Percentiles rank a stretch among this genome's conserved stretches.
These are phyloP conservation scores for Geopemphigus sp. DNA, from an alignment of 1,140 invertebrate species.

Conservation along the genomic window DNA sequence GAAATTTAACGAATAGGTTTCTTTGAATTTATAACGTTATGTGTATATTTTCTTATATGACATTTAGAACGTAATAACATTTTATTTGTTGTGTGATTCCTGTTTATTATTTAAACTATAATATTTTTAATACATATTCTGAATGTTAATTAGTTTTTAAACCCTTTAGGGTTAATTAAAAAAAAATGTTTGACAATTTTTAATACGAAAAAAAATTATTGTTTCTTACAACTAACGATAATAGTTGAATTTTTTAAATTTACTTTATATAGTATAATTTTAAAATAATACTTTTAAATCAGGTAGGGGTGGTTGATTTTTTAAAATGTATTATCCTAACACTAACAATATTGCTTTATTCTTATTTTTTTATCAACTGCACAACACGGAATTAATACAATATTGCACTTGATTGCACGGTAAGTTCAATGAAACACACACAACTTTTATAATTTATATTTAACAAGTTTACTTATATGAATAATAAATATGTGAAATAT, in stretches of 20 bases:
- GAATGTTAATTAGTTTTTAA: neutral
- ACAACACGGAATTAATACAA: slow-evolving; percentile 46
- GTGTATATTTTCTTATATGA: neutral
- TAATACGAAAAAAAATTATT: neutral
- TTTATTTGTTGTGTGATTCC: too few relatives aligned
- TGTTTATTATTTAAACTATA: slow-evolving; percentile 3
- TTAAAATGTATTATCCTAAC: neutral
- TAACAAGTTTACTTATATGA: too few relatives aligned
- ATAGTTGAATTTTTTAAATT: neutral
- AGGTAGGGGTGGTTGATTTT: neutral
- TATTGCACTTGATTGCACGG: slow-evolving; percentile 48
- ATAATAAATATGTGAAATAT: slow-evolving; percentile 6
- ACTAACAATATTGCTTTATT: slow-evolving; percentile 45
- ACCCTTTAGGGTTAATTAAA: neutral
- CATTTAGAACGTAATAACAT: neutral
- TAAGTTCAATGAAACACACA: slow-evolving; percentile 37
- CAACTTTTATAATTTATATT: slow-evolving; percentile 9
- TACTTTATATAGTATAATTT: neutral
- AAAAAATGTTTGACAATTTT: neutral
- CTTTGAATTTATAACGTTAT: neutral
- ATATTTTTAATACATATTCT: slow-evolving; percentile 2
- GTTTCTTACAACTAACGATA: neutral
- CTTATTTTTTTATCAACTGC: slow-evolving; percentile 37
- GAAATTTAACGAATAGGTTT: too few relatives aligned
- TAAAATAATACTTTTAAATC: neutral